Conservation (phyloP, 2,888 invertebrate species). For the Lochmaea capreae region DNA sequence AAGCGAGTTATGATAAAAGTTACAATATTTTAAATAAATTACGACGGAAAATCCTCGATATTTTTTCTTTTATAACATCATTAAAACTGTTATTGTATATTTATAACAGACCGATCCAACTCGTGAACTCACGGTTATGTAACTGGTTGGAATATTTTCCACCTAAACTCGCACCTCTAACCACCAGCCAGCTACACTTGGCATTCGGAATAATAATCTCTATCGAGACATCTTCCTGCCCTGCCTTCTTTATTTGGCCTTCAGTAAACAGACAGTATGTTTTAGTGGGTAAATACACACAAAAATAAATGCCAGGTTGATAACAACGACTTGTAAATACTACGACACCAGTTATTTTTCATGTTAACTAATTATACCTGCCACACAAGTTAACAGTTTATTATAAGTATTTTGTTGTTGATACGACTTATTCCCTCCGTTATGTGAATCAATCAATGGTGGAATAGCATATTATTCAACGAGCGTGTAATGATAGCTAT, state of each 20-base stretch:
- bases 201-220: conserved; percentile 29
- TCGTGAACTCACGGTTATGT: neutral
- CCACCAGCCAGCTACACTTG: conserved; percentile 7
- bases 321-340: neutral
- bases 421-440: neutral
- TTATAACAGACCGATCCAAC: no score
- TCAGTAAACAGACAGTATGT: conserved; percentile 20
- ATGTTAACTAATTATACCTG: neutral
- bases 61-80: no score
- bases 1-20: no score
- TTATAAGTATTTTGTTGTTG: neutral
- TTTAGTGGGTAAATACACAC: conserved; percentile 15
- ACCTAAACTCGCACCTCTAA: conserved; percentile 3
- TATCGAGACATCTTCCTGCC: conserved; percentile 28
- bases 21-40: no score
- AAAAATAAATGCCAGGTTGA: conserved; percentile 15
- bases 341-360: conserved; percentile 1
- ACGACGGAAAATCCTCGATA: no score
- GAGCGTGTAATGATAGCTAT: no score
- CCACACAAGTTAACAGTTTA: neutral
- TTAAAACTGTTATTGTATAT: no score
- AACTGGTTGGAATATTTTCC: neutral
- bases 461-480: no score
- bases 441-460: no score
- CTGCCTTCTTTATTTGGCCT: conserved; percentile 20